phyloP scores from a whole-genome alignment of 35 echinoderm and acorn worm species.

The Ptychodera flava region DNA sequence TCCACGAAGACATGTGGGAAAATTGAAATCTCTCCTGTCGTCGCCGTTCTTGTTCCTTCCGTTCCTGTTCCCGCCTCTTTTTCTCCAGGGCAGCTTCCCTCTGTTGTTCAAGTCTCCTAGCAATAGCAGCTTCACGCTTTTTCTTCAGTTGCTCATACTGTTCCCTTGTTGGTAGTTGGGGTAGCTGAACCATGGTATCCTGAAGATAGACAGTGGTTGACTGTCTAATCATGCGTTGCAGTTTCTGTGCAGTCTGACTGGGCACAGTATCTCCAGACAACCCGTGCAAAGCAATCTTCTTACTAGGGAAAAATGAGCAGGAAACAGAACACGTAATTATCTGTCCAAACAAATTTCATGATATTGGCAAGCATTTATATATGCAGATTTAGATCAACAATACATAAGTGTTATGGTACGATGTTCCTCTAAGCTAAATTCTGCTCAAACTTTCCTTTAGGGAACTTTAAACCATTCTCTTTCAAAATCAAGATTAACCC shows the following conservation, averaged over 20 bases:
- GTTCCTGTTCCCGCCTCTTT: conserved; percentile 31
- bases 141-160: conserved; percentile 49
- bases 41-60: conserved; percentile 20
- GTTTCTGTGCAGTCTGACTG: conserved; percentile 17
- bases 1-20: neutral
- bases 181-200: conserved; percentile 53
- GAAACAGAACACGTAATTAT: too few species aligned
- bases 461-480: too few species aligned
- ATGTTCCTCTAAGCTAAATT: too few species aligned
- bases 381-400: too few species aligned
- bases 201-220: conserved; percentile 39
- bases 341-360: too few species aligned
- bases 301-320: conserved; percentile 31
- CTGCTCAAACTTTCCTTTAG: too few species aligned
- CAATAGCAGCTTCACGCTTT: conserved; percentile 45
- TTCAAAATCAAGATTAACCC: too few species aligned
- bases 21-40: conserved; percentile 10
- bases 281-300: conserved; percentile 42
- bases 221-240: conserved; percentile 31
- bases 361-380: too few species aligned
- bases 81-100: conserved; percentile 34
- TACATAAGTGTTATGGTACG: too few species aligned
- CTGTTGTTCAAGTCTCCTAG: conserved; percentile 54
- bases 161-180: conserved; percentile 58
- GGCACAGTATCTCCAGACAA: conserved; percentile 15